Conservation (phyloP, 2,797 vertebrate genomes). For the Anguilla obscura region DNA sequence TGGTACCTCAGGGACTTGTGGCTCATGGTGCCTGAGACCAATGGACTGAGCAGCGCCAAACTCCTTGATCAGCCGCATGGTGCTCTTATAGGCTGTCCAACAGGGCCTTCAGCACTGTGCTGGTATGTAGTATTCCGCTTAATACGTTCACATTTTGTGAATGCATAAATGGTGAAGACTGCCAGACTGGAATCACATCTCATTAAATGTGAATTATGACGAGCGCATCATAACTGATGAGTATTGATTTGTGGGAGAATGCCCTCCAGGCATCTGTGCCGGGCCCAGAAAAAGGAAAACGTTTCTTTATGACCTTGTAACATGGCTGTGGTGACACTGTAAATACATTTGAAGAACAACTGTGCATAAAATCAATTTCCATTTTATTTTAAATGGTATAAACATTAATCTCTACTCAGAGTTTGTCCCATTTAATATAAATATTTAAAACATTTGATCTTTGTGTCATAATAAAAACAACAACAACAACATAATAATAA, state of each 20-base stretch:
- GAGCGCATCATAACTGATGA: conserved; percentile 10
- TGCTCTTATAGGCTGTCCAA: neutral
- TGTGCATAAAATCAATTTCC: neutral
- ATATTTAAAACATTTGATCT: no score
- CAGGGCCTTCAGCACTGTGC: neutral
- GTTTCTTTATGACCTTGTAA: conserved; percentile 2
- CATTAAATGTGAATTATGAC: conserved; percentile 15
- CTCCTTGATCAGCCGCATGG: neutral
- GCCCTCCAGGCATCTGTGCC: neutral
- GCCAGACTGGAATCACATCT: neutral
- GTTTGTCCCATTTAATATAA: neutral
- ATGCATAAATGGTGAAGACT: neutral
- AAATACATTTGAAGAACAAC: neutral
- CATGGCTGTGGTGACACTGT: neutral
- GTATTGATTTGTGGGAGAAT: conserved; percentile 2
- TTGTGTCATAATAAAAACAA: neutral
- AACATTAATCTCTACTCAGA: neutral
- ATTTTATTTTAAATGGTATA: neutral
- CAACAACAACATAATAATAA: neutral
- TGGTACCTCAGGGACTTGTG: conserved; percentile 35
- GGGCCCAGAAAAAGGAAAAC: neutral
- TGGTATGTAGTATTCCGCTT: neutral
- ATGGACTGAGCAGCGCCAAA: neutral
- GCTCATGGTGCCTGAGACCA: neutral
- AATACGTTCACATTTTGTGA: neutral